These are phyloP conservation scores for Ectemnius continuus DNA, from an alignment of 2,888 invertebrate species.

Conservation along the genomic window DNA sequence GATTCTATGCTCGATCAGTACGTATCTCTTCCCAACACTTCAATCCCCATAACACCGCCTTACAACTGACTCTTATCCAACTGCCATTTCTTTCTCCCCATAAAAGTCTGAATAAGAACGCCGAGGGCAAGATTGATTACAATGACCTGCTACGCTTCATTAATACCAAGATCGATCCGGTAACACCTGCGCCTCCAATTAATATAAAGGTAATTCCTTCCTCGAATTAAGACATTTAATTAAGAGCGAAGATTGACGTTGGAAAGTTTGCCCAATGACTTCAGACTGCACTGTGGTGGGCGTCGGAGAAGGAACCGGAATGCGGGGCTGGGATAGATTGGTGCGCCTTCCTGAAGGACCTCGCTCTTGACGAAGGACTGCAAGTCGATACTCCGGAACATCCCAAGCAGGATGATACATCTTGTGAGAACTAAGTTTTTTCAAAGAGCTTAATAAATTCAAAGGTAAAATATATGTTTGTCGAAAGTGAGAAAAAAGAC, in stretches of 20 bases:
- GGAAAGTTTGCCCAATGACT: constrained; percentile 2
- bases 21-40: constrained; percentile 59
- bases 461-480: not conserved
- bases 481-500: not conserved
- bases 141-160: constrained; percentile 86
- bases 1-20: constrained; percentile 86
- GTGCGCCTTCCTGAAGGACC: constrained; percentile 78
- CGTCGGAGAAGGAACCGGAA: constrained; percentile 76
- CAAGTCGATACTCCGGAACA: not conserved
- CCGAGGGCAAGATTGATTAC: constrained; percentile 83
- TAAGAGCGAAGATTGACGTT: not conserved
- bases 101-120: constrained; percentile 80
- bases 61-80: too few species aligned
- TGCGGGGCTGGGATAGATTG: constrained; percentile 78
- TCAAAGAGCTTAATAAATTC: not conserved
- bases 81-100: not conserved
- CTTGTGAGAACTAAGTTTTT: too few species aligned
- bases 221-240: not conserved
- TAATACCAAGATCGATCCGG: constrained; percentile 82
- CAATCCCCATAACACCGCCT: too few species aligned
- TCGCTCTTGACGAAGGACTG: constrained; percentile 72
- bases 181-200: constrained; percentile 78
- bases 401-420: too few species aligned
- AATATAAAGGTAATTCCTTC: constrained; percentile 77
- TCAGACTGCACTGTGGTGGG: constrained; percentile 79